Percentiles rank a stretch among this genome's conserved stretches.
phyloP scores from a whole-genome alignment of 2,797 vertebrate genomes.

The Gadopsis marmoratus region DNA sequence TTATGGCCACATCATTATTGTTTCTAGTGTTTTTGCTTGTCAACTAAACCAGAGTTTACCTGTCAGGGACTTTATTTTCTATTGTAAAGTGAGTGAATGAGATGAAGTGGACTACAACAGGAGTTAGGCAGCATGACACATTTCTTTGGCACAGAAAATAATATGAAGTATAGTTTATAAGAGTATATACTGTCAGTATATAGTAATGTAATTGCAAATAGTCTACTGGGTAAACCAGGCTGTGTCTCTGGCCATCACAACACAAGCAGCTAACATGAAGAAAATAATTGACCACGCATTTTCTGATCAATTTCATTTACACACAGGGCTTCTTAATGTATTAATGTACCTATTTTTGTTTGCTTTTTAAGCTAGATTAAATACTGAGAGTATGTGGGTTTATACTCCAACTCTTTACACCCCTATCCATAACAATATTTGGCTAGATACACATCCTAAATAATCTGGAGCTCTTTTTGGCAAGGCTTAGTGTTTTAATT shows the following conservation, averaged over 20 bases:
- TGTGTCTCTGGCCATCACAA: not conserved
- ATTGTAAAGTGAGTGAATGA: not conserved
- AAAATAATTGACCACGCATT: not conserved
- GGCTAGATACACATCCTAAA: conserved; percentile 1
- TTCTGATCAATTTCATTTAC: not conserved
- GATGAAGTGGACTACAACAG: conserved; percentile 5
- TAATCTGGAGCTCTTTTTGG: conserved; percentile 17
- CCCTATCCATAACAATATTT: not conserved
- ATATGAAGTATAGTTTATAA: too few relatives aligned
- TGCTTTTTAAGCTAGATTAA: not conserved
- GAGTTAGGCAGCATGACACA: not conserved
- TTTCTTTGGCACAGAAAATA: not conserved
- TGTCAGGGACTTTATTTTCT: not conserved
- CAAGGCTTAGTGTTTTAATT: conserved; percentile 9
- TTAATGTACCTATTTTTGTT: not conserved
- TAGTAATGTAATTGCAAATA: not conserved
- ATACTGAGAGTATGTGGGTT: not conserved
- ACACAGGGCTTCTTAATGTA: not conserved
- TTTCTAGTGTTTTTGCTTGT: not conserved
- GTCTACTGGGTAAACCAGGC: not conserved
- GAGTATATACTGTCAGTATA: too few relatives aligned
- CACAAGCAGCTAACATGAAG: not conserved
- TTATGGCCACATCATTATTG: not conserved
- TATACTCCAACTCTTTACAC: not conserved
- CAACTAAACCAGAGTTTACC: not conserved